These are phyloP conservation scores for Elysia chlorotica DNA, from an alignment of 1,140 invertebrate genomes.

Conservation along the genomic window DNA sequence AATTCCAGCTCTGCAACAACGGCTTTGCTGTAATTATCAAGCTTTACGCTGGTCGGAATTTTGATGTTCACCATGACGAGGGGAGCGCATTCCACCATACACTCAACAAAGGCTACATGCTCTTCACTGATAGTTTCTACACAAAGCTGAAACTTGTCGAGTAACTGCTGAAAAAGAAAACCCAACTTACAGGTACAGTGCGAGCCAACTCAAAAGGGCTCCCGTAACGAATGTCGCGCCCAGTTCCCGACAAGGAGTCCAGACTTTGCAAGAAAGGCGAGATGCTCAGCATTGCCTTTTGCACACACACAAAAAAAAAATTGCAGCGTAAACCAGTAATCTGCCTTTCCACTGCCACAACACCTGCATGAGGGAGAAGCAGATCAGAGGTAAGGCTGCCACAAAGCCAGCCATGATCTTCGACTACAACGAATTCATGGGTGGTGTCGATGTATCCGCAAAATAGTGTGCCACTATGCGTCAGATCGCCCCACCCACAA, in stretches of 20 bases:
- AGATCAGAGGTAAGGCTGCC: background rate
- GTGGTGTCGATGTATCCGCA: slow-evolving; percentile 20
- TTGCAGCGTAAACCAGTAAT: slow-evolving; percentile 15
- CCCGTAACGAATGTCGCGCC: background rate
- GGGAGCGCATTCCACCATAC: background rate
- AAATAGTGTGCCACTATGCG: slow-evolving; percentile 14
- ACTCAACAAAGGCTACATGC: slow-evolving; percentile 25
- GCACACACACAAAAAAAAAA: slow-evolving; percentile 19
- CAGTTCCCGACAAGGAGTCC: background rate
- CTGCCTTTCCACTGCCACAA: slow-evolving; percentile 5
- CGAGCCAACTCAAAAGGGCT: slow-evolving; percentile 13
- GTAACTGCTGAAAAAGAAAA: background rate
- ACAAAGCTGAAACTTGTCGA: slow-evolving; percentile 17
- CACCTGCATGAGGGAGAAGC: too few relatives aligned
- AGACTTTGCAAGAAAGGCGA: background rate
- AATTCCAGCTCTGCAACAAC: slow-evolving; percentile 26
- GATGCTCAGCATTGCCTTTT: slow-evolving; percentile 9
- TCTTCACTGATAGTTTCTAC: slow-evolving; percentile 30
- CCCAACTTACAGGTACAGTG: slow-evolving; percentile 24
- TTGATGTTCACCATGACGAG: slow-evolving; percentile 11
- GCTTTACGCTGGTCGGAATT: slow-evolving; percentile 23
- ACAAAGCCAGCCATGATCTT: slow-evolving; percentile 15
- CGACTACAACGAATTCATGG: slow-evolving; percentile 22
- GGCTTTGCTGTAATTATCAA: slow-evolving; percentile 12
- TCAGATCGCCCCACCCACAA: slow-evolving; percentile 3